phyloP scores from a whole-genome alignment of 2,113 vertebrate genomes.

The Megatriorchis doriae region DNA sequence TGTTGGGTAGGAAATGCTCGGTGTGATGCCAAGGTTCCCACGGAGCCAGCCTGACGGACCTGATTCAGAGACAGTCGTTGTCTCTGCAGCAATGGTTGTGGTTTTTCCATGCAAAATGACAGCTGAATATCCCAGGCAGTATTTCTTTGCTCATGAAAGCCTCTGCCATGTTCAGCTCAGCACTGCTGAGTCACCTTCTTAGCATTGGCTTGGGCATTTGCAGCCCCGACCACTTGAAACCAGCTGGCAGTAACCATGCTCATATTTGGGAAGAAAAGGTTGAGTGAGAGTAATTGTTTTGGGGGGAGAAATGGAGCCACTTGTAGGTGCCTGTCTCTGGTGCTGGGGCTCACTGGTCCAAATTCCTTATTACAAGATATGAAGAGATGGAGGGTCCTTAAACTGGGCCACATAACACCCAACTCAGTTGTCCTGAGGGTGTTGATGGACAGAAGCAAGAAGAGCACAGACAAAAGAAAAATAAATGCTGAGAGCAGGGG shows the following conservation, averaged over 20 bases:
- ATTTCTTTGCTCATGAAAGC: background rate
- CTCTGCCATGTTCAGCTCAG: background rate
- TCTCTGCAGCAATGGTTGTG: background rate
- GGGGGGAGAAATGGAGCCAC: accelerated
- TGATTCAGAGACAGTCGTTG: background rate
- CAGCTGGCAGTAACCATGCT: background rate
- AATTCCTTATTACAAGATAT: background rate
- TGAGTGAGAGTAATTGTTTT: background rate
- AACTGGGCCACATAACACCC: background rate
- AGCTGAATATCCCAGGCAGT: background rate
- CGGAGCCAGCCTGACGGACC: background rate
- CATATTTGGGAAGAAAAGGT: background rate
- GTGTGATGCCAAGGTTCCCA: background rate
- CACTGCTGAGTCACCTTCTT: background rate
- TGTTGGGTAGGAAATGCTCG: background rate
- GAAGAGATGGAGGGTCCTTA: background rate
- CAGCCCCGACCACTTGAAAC: background rate
- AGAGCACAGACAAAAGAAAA: background rate
- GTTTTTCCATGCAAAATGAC: background rate
- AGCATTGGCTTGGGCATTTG: background rate
- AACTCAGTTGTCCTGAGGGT: background rate
- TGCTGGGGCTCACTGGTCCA: background rate
- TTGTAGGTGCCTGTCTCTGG: background rate
- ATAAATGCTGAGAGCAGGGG: background rate
- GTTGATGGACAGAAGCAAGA: background rate